A percentile compares a stretch with the other conserved stretches of the same genome.
Conservation (phyloP, 30 jellyfish, hydroid and myxozoan genomes). For the Aurelia coerulea region DNA sequence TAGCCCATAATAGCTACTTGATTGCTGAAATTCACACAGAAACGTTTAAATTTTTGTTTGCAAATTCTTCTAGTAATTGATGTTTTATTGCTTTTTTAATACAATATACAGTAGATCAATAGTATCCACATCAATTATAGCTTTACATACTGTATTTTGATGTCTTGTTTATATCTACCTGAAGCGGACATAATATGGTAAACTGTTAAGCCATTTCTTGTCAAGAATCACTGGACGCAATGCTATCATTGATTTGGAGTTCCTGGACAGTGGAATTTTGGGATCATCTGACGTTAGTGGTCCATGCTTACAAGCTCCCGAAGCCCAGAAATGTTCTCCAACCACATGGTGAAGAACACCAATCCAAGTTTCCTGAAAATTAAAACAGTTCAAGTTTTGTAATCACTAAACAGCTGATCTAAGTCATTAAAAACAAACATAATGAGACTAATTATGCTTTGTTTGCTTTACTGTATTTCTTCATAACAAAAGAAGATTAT, state of each 20-base stretch:
- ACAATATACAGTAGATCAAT: too few relatives aligned
- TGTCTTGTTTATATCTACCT: conserved; percentile 8
- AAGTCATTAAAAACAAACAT: too few relatives aligned
- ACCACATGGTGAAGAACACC: conserved; percentile 17
- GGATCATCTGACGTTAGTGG: not conserved
- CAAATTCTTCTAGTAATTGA: too few relatives aligned
- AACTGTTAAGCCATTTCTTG: conserved; percentile 5
- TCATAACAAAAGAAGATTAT: too few relatives aligned
- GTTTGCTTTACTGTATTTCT: too few relatives aligned
- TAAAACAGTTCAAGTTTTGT: not conserved
- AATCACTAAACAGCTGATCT: too few relatives aligned
- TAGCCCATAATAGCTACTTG: too few relatives aligned
- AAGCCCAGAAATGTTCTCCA: not conserved
- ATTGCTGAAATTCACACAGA: too few relatives aligned
- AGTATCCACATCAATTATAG: too few relatives aligned
- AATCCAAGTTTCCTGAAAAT: conserved; percentile 2
- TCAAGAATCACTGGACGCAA: conserved; percentile 31
- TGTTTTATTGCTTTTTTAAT: too few relatives aligned
- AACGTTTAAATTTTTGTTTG: too few relatives aligned
- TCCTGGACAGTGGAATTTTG: not conserved
- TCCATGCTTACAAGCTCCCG: not conserved
- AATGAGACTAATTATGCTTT: too few relatives aligned
- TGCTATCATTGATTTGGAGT: not conserved
- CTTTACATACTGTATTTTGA: not conserved
- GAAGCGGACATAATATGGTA: conserved; percentile 23